Evolutionary conservation across 23 tunicate species (phyloP).

Genomic region (Phallusia fumigata): DNA sequence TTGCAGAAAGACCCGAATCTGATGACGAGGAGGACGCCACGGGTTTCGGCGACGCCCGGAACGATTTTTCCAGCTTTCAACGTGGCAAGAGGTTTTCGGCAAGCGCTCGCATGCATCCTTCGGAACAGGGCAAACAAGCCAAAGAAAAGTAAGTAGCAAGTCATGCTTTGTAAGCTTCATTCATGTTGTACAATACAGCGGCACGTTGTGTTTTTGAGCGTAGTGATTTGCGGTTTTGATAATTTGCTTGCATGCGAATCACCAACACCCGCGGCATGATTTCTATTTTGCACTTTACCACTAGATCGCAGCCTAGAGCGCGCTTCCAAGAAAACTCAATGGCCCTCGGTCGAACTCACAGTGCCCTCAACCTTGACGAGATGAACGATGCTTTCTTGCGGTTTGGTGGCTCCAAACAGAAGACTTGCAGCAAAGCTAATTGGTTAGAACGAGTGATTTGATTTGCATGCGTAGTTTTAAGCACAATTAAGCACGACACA

Average conservation of each 20-base stretch:
- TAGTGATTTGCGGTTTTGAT: not conserved
- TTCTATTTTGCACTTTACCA: too few species aligned
- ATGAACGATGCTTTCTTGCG: conserved; percentile 7
- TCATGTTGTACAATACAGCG: not conserved
- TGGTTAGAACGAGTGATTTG: conserved; percentile 33
- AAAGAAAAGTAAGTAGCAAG: conserved; percentile 3
- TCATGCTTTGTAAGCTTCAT: not conserved
- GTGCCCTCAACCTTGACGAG: conserved; percentile 55
- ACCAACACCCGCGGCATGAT: not conserved
- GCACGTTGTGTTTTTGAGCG: not conserved
- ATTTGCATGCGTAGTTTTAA: conserved; percentile 27
- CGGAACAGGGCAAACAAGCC: conserved; percentile 12
- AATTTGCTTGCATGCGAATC: not conserved
- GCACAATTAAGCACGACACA: too few species aligned
- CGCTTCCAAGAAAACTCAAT: conserved; percentile 7
- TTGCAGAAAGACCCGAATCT: not conserved
- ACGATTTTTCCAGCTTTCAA: conserved; percentile 63
- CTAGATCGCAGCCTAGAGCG: conserved; percentile 8
- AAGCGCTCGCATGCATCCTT: conserved; percentile 53
- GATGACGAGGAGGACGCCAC: conserved; percentile 17
- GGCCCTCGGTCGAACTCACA: conserved; percentile 57
- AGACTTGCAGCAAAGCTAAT: conserved; percentile 35
- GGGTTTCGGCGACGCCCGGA: conserved; percentile 51
- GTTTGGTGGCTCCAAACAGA: not conserved
- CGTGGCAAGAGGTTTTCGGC: conserved; percentile 58